Evolutionary conservation across 2,113 vertebrate species (phyloP).

Genomic region (Stegastes partitus): DNA sequence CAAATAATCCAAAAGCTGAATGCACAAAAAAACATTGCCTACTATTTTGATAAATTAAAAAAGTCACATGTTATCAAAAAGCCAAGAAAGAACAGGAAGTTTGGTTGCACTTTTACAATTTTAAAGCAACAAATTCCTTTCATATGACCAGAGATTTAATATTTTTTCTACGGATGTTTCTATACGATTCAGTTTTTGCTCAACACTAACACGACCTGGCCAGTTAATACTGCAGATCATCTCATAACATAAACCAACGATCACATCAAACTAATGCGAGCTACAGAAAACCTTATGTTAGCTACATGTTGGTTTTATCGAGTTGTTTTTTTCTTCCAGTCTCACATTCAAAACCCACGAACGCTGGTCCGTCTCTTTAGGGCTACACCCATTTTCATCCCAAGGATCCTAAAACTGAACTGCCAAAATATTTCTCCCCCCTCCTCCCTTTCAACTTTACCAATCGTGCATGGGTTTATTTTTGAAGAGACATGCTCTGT

Average conservation of each 20-base stretch:
- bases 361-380: background rate
- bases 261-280: background rate
- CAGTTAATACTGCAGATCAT: too few relatives aligned
- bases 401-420: constrained; percentile 20
- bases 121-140: background rate
- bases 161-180: background rate
- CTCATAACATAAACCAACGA: background rate
- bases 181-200: background rate
- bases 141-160: background rate
- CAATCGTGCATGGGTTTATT: constrained; percentile 38
- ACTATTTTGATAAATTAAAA: too few relatives aligned
- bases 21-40: background rate
- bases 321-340: background rate
- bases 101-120: background rate
- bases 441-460: constrained; percentile 3
- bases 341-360: too few relatives aligned
- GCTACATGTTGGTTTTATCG: background rate
- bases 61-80: background rate
- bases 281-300: background rate
- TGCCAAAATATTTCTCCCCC: background rate
- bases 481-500: constrained; percentile 50
- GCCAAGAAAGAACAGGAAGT: constrained; percentile 36
- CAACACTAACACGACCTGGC: too few relatives aligned
- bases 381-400: background rate
- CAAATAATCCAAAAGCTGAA: background rate